These are phyloP conservation scores for Cottoperca gobio DNA, from an alignment of 2,797 vertebrate species.

Conservation along the genomic window DNA sequence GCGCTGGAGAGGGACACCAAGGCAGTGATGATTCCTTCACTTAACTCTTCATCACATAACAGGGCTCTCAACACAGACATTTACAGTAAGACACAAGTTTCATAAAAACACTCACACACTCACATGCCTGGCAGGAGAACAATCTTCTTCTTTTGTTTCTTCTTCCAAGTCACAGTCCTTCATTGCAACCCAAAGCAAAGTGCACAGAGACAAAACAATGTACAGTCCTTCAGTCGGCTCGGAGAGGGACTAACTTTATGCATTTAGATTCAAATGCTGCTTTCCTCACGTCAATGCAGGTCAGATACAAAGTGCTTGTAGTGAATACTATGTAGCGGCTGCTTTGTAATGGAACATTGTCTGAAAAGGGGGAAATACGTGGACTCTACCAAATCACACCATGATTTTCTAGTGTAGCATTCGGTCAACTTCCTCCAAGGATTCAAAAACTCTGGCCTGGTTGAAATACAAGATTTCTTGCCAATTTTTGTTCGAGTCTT, in stretches of 20 bases:
- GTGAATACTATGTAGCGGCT: conserved; percentile 33
- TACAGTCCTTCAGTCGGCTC: conserved; percentile 57
- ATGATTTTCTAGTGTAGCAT: conserved; percentile 35
- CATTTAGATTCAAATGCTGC: conserved; percentile 15
- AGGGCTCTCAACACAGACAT: conserved; percentile 39
- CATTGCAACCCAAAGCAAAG: conserved; percentile 52
- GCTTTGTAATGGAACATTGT: conserved; percentile 26
- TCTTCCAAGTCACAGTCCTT: conserved; percentile 54
- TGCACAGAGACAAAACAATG: conserved; percentile 57
- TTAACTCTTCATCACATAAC: conserved; percentile 43
- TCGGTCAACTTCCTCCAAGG: conserved; percentile 48
- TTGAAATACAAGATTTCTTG: not conserved
- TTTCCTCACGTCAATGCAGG: conserved; percentile 34
- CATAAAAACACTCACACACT: conserved; percentile 64
- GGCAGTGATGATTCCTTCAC: conserved; percentile 13
- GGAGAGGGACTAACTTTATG: conserved; percentile 7
- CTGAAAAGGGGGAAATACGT: conserved; percentile 19
- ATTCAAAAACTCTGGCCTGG: conserved; percentile 32
- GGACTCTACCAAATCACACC: conserved; percentile 46
- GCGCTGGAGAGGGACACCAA: conserved; percentile 13
- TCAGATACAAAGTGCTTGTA: conserved; percentile 46
- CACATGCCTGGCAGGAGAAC: conserved; percentile 55
- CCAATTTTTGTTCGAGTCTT: not conserved
- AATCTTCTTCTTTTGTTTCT: conserved; percentile 18
- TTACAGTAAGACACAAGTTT: conserved; percentile 53